Conservation (phyloP, 1,140 invertebrate genomes). For the Choristoneura fumiferana region DNA sequence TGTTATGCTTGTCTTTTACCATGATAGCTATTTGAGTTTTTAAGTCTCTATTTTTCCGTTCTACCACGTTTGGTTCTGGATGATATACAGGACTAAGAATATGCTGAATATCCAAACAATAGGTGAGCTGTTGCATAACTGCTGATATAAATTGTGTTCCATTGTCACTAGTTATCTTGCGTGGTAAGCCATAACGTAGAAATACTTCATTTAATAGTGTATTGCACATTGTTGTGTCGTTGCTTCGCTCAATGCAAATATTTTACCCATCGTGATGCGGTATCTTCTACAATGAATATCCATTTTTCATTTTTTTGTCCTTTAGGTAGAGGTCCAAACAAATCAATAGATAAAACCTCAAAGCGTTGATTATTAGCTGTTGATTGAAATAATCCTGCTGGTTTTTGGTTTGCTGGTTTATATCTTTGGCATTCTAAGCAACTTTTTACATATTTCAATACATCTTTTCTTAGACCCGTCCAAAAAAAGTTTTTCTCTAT, state of each 20-base stretch:
- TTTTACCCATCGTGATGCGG: conserved; percentile 27
- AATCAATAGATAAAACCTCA: too few relatives aligned
- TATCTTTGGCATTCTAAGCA: too few relatives aligned
- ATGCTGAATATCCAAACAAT: conserved; percentile 35
- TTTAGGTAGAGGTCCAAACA: too few relatives aligned
- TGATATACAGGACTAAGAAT: conserved; percentile 40
- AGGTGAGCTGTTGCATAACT: not conserved
- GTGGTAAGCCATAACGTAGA: conserved; percentile 33
- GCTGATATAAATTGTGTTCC: conserved; percentile 29
- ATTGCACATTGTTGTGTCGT: conserved; percentile 36
- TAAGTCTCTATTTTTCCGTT: conserved; percentile 47
- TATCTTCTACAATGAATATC: conserved; percentile 37
- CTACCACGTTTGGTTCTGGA: conserved; percentile 45
- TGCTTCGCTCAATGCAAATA: conserved; percentile 33
- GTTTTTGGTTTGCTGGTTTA: conserved; percentile 30
- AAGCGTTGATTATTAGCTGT: too few relatives aligned
- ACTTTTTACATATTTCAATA: not conserved
- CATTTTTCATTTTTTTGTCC: conserved; percentile 28
- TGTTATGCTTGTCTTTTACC: conserved; percentile 39
- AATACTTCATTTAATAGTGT: conserved; percentile 28
- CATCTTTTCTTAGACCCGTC: not conserved
- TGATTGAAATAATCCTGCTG: conserved; percentile 22
- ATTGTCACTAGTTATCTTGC: conserved; percentile 46
- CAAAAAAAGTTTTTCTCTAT: not conserved
- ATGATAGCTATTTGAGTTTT: conserved; percentile 51